Evolutionary conservation across 35 echinoderm and acorn worm genomes (phyloP).

Genomic region (Heliocidaris erythrogramma): DNA sequence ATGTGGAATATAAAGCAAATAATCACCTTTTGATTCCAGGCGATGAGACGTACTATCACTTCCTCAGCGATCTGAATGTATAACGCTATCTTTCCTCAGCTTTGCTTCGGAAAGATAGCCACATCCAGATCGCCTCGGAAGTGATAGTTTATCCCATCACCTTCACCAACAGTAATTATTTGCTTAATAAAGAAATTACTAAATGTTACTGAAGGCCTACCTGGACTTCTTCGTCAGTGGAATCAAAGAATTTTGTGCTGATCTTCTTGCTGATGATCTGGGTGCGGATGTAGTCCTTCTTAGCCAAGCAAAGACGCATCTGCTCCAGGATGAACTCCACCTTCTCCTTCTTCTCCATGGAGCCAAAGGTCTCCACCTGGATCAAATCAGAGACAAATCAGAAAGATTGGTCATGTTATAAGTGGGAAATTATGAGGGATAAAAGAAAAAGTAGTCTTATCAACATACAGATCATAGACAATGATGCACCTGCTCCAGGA

Average conservation of each 20-base stretch:
- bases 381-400: not conserved
- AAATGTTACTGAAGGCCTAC: constrained; percentile 31
- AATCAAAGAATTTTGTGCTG: constrained; percentile 88
- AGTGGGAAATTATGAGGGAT: too few species aligned
- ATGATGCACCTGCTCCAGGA: constrained; percentile 93
- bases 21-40: too few species aligned
- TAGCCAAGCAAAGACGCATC: constrained; percentile 94
- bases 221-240: constrained; percentile 82
- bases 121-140: too few species aligned
- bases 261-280: constrained; percentile 99
- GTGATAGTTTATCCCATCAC: too few species aligned
- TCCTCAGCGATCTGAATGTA: too few species aligned
- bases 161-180: too few species aligned
- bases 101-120: too few species aligned
- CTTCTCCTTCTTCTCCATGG: constrained; percentile 96
- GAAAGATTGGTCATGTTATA: too few species aligned
- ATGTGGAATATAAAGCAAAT: too few species aligned
- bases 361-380: constrained; percentile 98
- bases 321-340: constrained; percentile 99
- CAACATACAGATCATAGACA: constrained; percentile 59
- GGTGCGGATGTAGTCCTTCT: constrained; percentile 93
- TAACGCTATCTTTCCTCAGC: too few species aligned
- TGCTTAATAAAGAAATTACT: not conserved
- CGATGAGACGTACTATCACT: too few species aligned
- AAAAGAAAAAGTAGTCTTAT: too few species aligned